phyloP scores from a whole-genome alignment of 2,888 invertebrate species.

The Schizaphis graminum region DNA sequence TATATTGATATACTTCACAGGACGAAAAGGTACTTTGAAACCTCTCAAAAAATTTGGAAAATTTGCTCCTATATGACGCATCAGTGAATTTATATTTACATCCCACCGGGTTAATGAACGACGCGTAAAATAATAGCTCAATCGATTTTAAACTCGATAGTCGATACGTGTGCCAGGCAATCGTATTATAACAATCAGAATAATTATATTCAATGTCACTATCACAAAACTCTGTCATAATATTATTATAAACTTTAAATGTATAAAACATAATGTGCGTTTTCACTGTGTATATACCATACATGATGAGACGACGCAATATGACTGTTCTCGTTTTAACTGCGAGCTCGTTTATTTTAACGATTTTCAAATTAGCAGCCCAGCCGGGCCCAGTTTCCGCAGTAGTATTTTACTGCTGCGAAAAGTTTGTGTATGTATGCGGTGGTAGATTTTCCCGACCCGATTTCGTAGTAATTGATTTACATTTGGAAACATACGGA shows the following conservation, averaged over 20 bases:
- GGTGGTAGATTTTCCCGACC: neutral
- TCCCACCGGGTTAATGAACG: neutral
- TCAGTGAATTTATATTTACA: neutral
- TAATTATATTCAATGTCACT: neutral
- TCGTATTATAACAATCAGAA: neutral
- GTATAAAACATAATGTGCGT: neutral
- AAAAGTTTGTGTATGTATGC: neutral
- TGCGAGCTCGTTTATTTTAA: slow-evolving; percentile 22
- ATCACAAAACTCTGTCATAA: neutral
- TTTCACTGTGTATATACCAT: neutral
- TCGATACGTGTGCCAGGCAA: neutral
- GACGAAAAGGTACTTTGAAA: no score
- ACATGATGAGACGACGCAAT: neutral
- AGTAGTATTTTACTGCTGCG: neutral
- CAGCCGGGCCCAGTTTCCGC: neutral
- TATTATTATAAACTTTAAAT: neutral
- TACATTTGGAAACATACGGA: neutral
- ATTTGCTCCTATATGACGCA: neutral
- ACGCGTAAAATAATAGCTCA: neutral
- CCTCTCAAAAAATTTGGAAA: neutral
- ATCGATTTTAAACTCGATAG: no score
- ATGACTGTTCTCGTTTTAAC: neutral
- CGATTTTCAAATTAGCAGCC: slow-evolving; percentile 28
- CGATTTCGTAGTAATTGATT: neutral
- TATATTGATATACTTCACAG: no score